A percentile compares a stretch with the other conserved stretches of the same genome.
Conservation (phyloP, 1,140 invertebrate genomes). For the Mylabris phalerata region DNA sequence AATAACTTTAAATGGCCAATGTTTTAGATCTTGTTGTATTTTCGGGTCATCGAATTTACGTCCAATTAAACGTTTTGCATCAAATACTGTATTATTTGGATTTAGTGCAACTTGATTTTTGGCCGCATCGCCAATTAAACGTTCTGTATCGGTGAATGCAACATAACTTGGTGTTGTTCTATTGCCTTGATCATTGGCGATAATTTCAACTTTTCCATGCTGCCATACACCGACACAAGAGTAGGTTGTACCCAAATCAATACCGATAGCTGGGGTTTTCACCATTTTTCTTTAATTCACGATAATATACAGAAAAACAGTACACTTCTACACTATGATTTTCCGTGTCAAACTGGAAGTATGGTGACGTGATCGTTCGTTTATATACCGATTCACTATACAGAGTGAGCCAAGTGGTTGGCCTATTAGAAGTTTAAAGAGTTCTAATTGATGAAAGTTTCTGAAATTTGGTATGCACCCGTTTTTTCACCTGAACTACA, state of each 20-base stretch:
- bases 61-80: slow-evolving; percentile 51
- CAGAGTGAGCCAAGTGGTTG: no score
- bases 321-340: no score
- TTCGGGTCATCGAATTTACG: slow-evolving; percentile 58
- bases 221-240: slow-evolving; percentile 83
- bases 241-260: slow-evolving; percentile 81
- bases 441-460: no score
- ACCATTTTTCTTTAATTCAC: slow-evolving; percentile 47
- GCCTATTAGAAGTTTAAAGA: no score
- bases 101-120: slow-evolving; percentile 91
- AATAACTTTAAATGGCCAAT: slow-evolving; percentile 67
- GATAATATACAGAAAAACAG: no score
- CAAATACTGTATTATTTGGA: slow-evolving; percentile 74
- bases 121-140: slow-evolving; percentile 91
- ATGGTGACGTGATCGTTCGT: no score
- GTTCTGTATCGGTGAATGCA: slow-evolving; percentile 90
- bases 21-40: slow-evolving; percentile 64
- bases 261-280: slow-evolving; percentile 75
- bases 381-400: no score
- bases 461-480: no score
- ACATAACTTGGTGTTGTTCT: slow-evolving; percentile 95
- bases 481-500: no score
- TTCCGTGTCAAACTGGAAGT: no score
- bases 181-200: slow-evolving; percentile 87
- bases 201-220: slow-evolving; percentile 84